Evolutionary conservation across 2,797 vertebrate genomes (phyloP).

Genomic region (Scyliorhinus canicula): DNA sequence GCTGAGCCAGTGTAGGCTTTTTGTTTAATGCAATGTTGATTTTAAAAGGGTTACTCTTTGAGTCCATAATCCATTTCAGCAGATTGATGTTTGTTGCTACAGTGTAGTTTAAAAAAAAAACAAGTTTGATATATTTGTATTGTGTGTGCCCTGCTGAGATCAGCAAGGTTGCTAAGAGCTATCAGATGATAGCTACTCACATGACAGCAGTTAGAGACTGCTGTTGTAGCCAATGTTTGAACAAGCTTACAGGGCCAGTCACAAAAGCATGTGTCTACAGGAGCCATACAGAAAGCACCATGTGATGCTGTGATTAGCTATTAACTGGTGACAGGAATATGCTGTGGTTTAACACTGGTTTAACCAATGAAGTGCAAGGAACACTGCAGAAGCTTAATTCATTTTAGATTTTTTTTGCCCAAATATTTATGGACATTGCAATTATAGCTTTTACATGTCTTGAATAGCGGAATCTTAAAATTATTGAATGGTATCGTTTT

Average conservation of each 20-base stretch:
- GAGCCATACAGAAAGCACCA: background rate
- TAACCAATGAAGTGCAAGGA: slow-evolving; percentile 18
- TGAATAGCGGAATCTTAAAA: background rate
- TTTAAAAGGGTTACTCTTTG: background rate
- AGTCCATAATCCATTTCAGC: background rate
- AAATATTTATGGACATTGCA: background rate
- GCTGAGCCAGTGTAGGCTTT: background rate
- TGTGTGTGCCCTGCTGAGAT: slow-evolving; percentile 42
- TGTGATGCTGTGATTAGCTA: slow-evolving; percentile 33
- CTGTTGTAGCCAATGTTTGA: slow-evolving; percentile 60
- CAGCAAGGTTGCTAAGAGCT: slow-evolving; percentile 57
- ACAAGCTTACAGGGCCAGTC: slow-evolving; percentile 48
- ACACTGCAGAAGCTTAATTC: background rate
- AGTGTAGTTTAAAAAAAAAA: background rate
- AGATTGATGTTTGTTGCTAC: background rate
- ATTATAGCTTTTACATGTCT: background rate
- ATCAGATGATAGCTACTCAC: slow-evolving; percentile 69
- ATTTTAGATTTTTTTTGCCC: background rate
- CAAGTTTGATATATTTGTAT: slow-evolving; percentile 46
- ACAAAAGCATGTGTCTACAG: background rate
- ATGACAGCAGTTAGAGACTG: slow-evolving; percentile 61
- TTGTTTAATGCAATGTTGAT: background rate
- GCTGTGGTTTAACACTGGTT: background rate
- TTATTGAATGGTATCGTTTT: background rate
- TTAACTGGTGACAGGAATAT: slow-evolving; percentile 13